These are phyloP conservation scores for Agrotis exclamationis DNA, from an alignment of 2,888 invertebrate species.

Conservation along the genomic window DNA sequence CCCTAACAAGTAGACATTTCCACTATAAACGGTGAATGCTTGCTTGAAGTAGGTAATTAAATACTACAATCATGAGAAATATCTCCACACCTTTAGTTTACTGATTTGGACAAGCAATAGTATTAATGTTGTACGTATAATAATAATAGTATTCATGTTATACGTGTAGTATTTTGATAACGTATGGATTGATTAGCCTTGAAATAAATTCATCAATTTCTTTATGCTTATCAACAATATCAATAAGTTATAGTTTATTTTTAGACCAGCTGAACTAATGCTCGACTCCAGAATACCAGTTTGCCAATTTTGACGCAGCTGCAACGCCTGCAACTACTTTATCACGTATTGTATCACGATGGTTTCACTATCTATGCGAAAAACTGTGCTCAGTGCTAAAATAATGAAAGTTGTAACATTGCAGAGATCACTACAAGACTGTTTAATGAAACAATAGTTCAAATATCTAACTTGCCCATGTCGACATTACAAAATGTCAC, in stretches of 20 bases:
- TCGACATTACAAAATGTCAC: slow-evolving; percentile 78
- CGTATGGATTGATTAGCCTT: slow-evolving; percentile 44
- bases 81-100: background rate
- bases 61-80: background rate
- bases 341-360: slow-evolving; percentile 51
- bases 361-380: slow-evolving; percentile 46
- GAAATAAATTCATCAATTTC: slow-evolving; percentile 29
- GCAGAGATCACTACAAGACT: slow-evolving; percentile 36
- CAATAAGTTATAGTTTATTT: slow-evolving; percentile 11
- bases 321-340: slow-evolving; percentile 54
- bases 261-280: slow-evolving; percentile 22
- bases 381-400: slow-evolving; percentile 42
- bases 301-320: slow-evolving; percentile 54
- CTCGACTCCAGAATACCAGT: slow-evolving; percentile 43
- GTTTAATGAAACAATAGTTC: slow-evolving; percentile 36
- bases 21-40: background rate
- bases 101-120: background rate
- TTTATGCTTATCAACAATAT: slow-evolving; percentile 10
- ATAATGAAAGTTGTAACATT: slow-evolving; percentile 18
- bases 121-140: slow-evolving; percentile 5
- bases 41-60: background rate
- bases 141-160: background rate
- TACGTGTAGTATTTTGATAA: slow-evolving; percentile 29
- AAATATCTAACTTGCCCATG: slow-evolving; percentile 60
- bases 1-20: background rate